These are phyloP conservation scores for Apaloderma vittatum DNA, from an alignment of 2,113 vertebrate species.

Conservation along the genomic window DNA sequence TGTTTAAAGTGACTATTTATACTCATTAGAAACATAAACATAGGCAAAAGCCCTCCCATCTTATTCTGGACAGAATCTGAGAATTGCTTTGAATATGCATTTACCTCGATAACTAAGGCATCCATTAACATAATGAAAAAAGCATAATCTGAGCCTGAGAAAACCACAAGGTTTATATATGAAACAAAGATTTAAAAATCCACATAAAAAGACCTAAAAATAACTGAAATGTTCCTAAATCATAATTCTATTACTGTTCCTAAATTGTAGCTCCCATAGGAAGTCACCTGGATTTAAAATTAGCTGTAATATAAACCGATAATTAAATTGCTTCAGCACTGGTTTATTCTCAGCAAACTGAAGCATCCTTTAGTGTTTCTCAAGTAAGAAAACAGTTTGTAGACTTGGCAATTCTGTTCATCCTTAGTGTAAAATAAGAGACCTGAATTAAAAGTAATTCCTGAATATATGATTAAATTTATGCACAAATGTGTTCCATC, in stretches of 20 bases:
- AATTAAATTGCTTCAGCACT: background rate
- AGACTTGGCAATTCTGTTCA: background rate
- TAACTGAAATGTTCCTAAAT: background rate
- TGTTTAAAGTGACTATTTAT: background rate
- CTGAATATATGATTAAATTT: background rate
- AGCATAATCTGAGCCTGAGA: background rate
- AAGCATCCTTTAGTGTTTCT: slow-evolving; percentile 23
- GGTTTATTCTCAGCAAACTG: background rate
- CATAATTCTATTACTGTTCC: background rate
- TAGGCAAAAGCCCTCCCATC: background rate
- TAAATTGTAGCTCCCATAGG: background rate
- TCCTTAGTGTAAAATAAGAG: background rate
- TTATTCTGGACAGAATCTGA: background rate
- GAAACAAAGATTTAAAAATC: background rate
- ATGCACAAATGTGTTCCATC: background rate
- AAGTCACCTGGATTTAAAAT: background rate
- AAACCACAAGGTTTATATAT: background rate
- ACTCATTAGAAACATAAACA: background rate
- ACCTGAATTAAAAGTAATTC: background rate
- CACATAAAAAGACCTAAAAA: background rate
- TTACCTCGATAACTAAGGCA: background rate
- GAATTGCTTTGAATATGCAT: background rate
- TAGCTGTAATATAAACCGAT: background rate
- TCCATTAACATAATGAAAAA: background rate
- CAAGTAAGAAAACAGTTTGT: background rate